Base-by-base conservation (phyloP, 2,888 invertebrate genomes). In the Amphimallon solstitiale region DNA sequence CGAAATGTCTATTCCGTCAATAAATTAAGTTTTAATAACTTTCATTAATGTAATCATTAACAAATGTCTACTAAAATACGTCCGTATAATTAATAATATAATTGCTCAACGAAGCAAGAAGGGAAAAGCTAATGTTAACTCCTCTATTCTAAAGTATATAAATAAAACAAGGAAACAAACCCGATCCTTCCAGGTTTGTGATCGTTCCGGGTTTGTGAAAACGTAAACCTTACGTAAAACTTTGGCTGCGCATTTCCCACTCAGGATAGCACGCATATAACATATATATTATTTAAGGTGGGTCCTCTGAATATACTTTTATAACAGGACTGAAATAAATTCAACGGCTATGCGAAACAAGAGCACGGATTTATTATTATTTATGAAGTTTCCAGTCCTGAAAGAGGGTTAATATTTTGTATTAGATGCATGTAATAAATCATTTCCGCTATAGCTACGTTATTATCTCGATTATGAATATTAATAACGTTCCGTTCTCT, bases 381-480 rank as follows among this genome's bases (percentile, higher is more conserved):
- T 43, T 43, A 43, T 43, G 43, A 43, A 43, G 14, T 43, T 17
- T 14, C 43, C 14, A 14, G 4, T 17, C 43, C 14, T 15, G 43
- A 17, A 43, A 43, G 43, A 17, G 43, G 17, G 12, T 43, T 52
- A 52, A 52, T 52, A 34, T 52, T 35, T 52, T 52, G 52, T 52
- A 37, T 52, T n/a, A 52, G 52, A 35, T 52, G 35, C 37, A 7
- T 10, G 37, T 35, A 35, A 52, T 52, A 52, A 35, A 52, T 52
- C 52, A 52, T 15, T 35, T 15, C 15, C 10, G 35, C 15, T 35
- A 52, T 52, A 17, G 37, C 37, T 35, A 35, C 52, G 52, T 52
- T 52, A 52, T 52, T 52, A 52, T 52, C 19, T 52, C 52, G 52
- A 52, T 52, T 52, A 52, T 52, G 52, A 52, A 52, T 52, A 52